phyloP scores from a whole-genome alignment of 1,140 invertebrate species.

The Heliothis virescens region DNA sequence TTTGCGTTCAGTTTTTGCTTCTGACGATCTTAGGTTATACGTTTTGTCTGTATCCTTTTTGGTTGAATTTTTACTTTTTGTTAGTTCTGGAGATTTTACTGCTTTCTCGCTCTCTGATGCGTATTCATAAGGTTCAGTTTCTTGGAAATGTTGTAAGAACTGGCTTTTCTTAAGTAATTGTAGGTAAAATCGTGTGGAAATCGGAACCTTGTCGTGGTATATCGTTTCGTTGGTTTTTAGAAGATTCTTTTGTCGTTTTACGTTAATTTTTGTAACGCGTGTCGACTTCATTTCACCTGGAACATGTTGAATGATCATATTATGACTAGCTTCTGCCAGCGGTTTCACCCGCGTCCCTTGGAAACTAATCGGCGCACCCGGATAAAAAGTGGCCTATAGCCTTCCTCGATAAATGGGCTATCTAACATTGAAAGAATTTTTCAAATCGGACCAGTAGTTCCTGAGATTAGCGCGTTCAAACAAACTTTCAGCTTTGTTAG shows the following conservation, averaged over 20 bases:
- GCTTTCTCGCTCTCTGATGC: constrained; percentile 75
- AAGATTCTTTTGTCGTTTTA: constrained; percentile 71
- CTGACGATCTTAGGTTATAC: constrained; percentile 77
- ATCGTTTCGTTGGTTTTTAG: constrained; percentile 76
- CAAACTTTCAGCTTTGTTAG: too few species aligned
- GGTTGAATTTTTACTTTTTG: constrained; percentile 51
- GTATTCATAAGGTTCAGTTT: constrained; percentile 76
- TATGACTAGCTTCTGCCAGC: too few species aligned
- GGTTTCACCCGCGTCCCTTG: too few species aligned
- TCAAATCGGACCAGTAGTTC: too few species aligned
- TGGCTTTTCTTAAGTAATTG: constrained; percentile 79
- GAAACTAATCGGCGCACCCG: too few species aligned
- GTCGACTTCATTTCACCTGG: constrained; percentile 64
- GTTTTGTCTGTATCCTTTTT: constrained; percentile 67
- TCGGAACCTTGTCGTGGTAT: constrained; percentile 80
- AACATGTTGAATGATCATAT: constrained; percentile 22
- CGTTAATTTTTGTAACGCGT: constrained; percentile 56
- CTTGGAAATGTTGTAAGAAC: constrained; percentile 71
- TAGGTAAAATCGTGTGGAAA: constrained; percentile 78
- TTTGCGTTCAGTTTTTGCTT: constrained; percentile 75
- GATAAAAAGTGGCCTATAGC: too few species aligned
- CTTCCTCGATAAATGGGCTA: too few species aligned
- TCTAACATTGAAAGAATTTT: too few species aligned
- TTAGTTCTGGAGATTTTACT: constrained; percentile 60
- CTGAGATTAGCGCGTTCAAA: too few species aligned